phyloP scores from a whole-genome alignment of 2,797 vertebrate genomes.

The Coracias cyanogaster region DNA sequence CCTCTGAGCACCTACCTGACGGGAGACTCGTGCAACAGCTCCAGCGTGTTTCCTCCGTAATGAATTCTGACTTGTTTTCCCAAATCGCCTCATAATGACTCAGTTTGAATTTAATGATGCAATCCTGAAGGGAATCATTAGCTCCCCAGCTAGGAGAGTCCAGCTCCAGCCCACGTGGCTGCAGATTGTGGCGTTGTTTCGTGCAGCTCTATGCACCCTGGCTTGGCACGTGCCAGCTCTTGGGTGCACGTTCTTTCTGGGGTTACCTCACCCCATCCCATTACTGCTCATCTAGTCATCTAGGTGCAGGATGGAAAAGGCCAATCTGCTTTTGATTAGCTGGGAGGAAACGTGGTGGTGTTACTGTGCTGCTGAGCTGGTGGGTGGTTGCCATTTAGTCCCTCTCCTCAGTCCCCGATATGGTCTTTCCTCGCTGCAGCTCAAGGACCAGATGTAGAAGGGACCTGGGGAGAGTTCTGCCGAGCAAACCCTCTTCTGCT shows the following conservation, averaged over 20 bases:
- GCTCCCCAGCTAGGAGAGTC: slow-evolving; percentile 46
- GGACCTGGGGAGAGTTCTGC: neutral
- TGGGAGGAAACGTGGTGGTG: neutral
- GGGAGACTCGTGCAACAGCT: slow-evolving; percentile 3
- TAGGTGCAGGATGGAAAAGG: neutral
- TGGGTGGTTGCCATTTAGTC: neutral
- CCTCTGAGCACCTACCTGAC: neutral
- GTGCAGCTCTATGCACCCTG: neutral
- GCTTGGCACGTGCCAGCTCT: neutral
- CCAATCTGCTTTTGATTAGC: slow-evolving; percentile 52
- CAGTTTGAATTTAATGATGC: slow-evolving; percentile 67
- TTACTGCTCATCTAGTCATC: neutral
- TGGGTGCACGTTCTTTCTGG: slow-evolving; percentile 36
- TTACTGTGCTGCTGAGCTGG: neutral
- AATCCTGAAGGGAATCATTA: slow-evolving; percentile 71
- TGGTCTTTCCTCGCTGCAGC: neutral
- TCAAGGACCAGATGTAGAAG: neutral
- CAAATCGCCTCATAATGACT: slow-evolving; percentile 67
- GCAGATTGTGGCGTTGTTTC: neutral
- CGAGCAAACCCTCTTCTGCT: neutral
- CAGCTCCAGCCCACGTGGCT: slow-evolving; percentile 37
- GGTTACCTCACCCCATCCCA: slow-evolving; percentile 47
- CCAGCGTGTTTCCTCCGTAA: slow-evolving; percentile 3
- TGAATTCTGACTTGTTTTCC: slow-evolving; percentile 67
- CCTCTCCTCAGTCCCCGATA: neutral